These are phyloP conservation scores for Ceratina australensis DNA, from an alignment of 1,140 invertebrate species.

Conservation along the genomic window DNA sequence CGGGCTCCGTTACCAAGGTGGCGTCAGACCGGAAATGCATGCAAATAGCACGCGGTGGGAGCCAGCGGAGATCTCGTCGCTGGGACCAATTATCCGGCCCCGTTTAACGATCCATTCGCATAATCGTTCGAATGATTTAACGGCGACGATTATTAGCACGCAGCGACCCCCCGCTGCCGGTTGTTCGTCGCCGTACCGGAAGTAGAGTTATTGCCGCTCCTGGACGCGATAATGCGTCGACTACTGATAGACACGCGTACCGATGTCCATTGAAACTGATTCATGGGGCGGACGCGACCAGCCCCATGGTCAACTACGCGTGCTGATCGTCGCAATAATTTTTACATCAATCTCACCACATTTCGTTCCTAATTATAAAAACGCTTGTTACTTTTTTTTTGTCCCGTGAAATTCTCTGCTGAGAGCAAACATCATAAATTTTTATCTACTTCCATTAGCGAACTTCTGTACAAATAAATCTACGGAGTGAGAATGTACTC, in stretches of 20 bases:
- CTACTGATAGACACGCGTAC: constrained; percentile 45
- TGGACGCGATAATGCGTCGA: constrained; percentile 48
- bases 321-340: background rate
- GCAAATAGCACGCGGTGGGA: constrained; percentile 21
- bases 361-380: no score
- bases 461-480: no score
- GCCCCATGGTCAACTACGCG: background rate
- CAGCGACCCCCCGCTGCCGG: no score
- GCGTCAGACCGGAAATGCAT: constrained; percentile 31
- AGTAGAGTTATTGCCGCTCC: constrained; percentile 52
- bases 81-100: constrained; percentile 29
- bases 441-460: no score
- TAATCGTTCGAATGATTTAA: constrained; percentile 35
- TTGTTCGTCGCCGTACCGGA: constrained; percentile 29
- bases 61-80: constrained; percentile 25
- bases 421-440: no score
- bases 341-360: background rate
- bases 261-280: background rate
- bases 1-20: background rate
- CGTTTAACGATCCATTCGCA: constrained; percentile 47
- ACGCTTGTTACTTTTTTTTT: no score
- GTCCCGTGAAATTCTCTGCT: no score
- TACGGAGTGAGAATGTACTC: no score
- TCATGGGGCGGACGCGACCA: background rate
- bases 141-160: constrained; percentile 46